Evolutionary conservation across 2,888 invertebrate genomes (phyloP).

Genomic region (Pachymerium ferrugineum): DNA sequence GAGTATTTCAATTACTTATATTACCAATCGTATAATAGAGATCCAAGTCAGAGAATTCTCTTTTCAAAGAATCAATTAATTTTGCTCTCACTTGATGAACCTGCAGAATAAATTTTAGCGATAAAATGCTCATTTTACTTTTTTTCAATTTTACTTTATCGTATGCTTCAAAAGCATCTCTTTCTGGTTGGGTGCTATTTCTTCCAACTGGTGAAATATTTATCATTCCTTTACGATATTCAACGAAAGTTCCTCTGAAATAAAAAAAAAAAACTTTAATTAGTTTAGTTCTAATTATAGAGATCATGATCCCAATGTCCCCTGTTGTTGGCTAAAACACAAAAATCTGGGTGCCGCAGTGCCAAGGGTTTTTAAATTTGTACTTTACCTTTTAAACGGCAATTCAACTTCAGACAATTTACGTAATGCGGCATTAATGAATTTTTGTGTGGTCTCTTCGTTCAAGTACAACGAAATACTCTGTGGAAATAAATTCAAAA

Average conservation of each 20-base stretch:
- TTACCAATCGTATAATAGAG: constrained; percentile 78
- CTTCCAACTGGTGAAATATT: constrained; percentile 94
- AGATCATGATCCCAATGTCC: no score
- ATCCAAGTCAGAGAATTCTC: constrained; percentile 70
- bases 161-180: constrained; percentile 76
- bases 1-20: neutral
- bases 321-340: no score
- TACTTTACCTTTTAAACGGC: neutral
- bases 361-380: no score
- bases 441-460: constrained; percentile 76
- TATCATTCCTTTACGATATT: constrained; percentile 92
- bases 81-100: constrained; percentile 69
- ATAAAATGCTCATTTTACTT: neutral
- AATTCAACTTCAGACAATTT: neutral
- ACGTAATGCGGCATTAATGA: constrained; percentile 72
- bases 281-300: no score
- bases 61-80: constrained; percentile 74
- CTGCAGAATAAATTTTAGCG: constrained; percentile 40
- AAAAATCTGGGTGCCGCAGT: no score
- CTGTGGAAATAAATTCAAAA: no score
- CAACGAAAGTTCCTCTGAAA: no score
- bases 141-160: constrained; percentile 56
- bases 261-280: no score
- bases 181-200: constrained; percentile 78
- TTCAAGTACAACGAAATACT: constrained; percentile 73